A percentile compares a stretch with the other conserved stretches of the same genome.
Conservation (phyloP, 2,113 vertebrate species). For the Entosphenus tridentatus region DNA sequence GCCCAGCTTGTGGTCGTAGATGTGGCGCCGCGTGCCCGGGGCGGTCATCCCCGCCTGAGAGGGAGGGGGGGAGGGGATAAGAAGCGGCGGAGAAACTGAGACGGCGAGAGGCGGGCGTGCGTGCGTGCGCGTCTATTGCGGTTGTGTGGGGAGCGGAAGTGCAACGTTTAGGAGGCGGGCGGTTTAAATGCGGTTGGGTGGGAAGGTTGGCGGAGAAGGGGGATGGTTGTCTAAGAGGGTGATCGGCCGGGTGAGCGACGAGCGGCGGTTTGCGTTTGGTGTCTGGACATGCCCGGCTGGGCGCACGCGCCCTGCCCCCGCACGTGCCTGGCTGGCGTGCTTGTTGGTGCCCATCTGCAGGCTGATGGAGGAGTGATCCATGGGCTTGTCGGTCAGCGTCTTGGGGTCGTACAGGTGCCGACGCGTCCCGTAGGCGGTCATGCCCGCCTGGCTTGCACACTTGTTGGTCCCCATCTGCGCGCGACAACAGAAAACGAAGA, state of each 20-base stretch:
- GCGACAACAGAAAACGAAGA: neutral
- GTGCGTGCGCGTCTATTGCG: too few species aligned
- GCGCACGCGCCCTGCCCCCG: too few species aligned
- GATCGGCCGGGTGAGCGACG: too few species aligned
- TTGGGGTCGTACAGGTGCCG: slow-evolving; percentile 73
- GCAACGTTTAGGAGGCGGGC: too few species aligned
- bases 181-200: neutral
- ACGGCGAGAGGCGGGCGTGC: neutral
- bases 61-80: neutral
- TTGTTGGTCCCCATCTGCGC: slow-evolving; percentile 79
- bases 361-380: slow-evolving; percentile 73
- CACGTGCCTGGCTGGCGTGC: slow-evolving; percentile 55
- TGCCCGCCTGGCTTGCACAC: slow-evolving; percentile 76
- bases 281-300: too few species aligned
- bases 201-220: neutral
- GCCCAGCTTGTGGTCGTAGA: slow-evolving; percentile 61
- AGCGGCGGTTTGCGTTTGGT: too few species aligned
- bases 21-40: slow-evolving; percentile 69
- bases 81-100: neutral
- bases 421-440: slow-evolving; percentile 70
- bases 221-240: too few species aligned
- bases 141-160: too few species aligned
- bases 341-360: slow-evolving; percentile 92
- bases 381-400: slow-evolving; percentile 42
- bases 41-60: slow-evolving; percentile 67